These are phyloP conservation scores for Hafferia zeledoni DNA, from an alignment of 2,797 vertebrate species.

Conservation along the genomic window DNA sequence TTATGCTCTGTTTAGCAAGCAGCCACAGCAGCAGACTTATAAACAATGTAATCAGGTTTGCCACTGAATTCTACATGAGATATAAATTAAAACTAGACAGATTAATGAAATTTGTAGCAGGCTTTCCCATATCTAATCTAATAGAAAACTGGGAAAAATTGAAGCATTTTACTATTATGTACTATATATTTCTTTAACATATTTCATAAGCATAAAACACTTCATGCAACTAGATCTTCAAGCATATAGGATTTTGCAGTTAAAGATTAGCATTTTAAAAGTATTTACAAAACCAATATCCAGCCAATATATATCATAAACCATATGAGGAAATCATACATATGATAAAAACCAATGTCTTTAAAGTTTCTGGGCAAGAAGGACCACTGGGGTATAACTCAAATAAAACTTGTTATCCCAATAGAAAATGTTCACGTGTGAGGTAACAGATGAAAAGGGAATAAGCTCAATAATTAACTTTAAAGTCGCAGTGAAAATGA, in stretches of 20 bases:
- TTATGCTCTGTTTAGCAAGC: constrained; percentile 5
- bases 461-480: neutral
- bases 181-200: neutral
- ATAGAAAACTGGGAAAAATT: neutral
- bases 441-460: neutral
- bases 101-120: neutral
- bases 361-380: neutral
- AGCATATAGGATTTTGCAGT: neutral
- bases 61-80: neutral
- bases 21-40: neutral
- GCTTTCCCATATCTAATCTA: neutral
- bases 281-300: neutral
- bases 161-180: neutral
- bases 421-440: neutral
- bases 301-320: neutral
- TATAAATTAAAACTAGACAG: neutral
- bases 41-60: neutral
- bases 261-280: neutral
- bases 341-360: neutral
- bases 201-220: neutral
- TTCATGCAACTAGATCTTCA: neutral
- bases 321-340: neutral
- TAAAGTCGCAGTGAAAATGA: neutral
- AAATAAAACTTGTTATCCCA: neutral
- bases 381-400: accelerated